Percentiles rank a stretch among this genome's conserved stretches.
Evolutionary conservation across 1,140 invertebrate species (phyloP).

Genomic region (Lethrus apterus): DNA sequence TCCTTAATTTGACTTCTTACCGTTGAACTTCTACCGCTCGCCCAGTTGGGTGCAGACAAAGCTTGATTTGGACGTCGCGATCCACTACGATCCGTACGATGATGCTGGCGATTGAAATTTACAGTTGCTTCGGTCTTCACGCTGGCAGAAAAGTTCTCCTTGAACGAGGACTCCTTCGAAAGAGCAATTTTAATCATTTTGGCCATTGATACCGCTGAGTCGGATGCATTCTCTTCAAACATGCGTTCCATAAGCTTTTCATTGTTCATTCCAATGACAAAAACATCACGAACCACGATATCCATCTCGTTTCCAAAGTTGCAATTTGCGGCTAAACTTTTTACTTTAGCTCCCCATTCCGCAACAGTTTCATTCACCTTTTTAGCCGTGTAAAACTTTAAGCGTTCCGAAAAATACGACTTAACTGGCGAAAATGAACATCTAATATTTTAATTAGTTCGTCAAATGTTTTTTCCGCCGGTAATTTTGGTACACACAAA

Average conservation of each 20-base stretch:
- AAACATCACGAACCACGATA: slow-evolving; percentile 11
- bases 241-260: slow-evolving; percentile 12
- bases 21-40: too few species aligned
- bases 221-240: slow-evolving; percentile 17
- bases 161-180: slow-evolving; percentile 13
- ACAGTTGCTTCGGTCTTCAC: too few species aligned
- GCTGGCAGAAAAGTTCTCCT: too few species aligned
- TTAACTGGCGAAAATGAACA: too few species aligned
- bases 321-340: slow-evolving; percentile 13
- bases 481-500: too few species aligned
- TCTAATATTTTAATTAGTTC: too few species aligned
- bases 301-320: slow-evolving; percentile 6
- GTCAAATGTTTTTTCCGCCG: too few species aligned
- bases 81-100: too few species aligned
- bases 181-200: slow-evolving; percentile 12
- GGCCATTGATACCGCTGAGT: background rate
- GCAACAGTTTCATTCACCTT: slow-evolving; percentile 7
- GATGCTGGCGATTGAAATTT: too few species aligned
- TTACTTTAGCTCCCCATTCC: slow-evolving; percentile 14
- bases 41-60: too few species aligned
- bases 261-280: slow-evolving; percentile 16
- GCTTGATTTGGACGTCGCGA: too few species aligned
- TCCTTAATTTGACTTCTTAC: too few species aligned
- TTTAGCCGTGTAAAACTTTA: slow-evolving; percentile 13
- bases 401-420: slow-evolving; percentile 16